phyloP scores from a whole-genome alignment of 2,888 invertebrate genomes.

The Hedya salicella region DNA sequence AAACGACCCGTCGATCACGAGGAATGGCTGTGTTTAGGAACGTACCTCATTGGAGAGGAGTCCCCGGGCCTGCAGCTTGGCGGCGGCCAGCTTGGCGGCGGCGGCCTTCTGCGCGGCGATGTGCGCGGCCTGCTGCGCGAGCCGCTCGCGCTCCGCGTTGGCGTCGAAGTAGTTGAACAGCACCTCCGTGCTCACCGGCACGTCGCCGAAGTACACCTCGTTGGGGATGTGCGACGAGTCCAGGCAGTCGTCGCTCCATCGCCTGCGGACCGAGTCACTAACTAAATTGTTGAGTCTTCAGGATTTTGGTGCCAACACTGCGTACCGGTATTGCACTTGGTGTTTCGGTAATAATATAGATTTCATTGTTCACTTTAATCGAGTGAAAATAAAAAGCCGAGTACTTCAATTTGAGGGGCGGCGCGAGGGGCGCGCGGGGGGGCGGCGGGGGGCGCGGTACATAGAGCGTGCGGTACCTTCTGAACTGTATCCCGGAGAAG shows the following conservation, averaged over 20 bases:
- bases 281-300: too few species aligned
- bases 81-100: conserved; percentile 72
- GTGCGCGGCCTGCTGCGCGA: conserved; percentile 77
- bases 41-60: conserved; percentile 58
- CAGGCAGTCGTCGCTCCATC: conserved; percentile 82
- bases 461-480: too few species aligned
- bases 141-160: conserved; percentile 76
- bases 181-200: conserved; percentile 77
- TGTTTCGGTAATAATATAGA: too few species aligned
- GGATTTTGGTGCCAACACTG: too few species aligned
- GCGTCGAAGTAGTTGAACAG: conserved; percentile 82
- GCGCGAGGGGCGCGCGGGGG: too few species aligned
- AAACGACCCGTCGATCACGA: too few species aligned
- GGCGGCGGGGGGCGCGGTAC: too few species aligned
- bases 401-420: too few species aligned
- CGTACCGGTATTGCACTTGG: too few species aligned
- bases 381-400: too few species aligned
- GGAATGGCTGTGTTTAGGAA: too few species aligned
- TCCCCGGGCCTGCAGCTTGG: conserved; percentile 64
- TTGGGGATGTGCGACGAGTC: conserved; percentile 83
- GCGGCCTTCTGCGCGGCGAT: conserved; percentile 80
- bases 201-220: conserved; percentile 83
- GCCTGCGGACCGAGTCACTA: conserved; percentile 60
- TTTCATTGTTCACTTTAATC: too few species aligned
- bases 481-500: conserved; percentile 82